A percentile compares a stretch with the other conserved stretches of the same genome.
phyloP scores from a whole-genome alignment of 2,888 invertebrate genomes.

The Phragmatobia fuliginosa region DNA sequence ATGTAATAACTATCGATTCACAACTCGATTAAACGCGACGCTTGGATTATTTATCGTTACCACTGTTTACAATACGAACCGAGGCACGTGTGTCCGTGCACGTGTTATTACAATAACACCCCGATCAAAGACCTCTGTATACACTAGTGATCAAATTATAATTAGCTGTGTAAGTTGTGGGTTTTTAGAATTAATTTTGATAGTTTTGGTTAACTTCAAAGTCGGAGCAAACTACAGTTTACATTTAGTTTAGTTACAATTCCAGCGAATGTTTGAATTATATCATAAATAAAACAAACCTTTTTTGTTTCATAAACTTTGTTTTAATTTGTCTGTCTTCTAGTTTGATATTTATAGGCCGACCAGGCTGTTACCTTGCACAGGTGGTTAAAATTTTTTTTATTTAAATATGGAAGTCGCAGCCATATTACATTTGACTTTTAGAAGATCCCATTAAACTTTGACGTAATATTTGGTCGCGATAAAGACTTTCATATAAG shows the following conservation, averaged over 20 bases:
- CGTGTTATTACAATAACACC: conserved; percentile 77
- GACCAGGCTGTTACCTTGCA: conserved; percentile 18
- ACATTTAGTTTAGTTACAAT: conserved; percentile 9
- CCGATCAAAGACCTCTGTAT: conserved; percentile 75
- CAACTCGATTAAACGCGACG: conserved; percentile 44
- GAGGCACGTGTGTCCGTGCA: conserved; percentile 65
- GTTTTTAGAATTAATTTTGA: conserved; percentile 30
- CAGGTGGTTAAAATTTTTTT: not conserved
- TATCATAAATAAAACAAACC: not conserved
- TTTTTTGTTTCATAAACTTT: not conserved
- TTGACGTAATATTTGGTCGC: conserved; percentile 27
- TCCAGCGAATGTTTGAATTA: conserved; percentile 8
- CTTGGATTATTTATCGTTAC: conserved; percentile 58
- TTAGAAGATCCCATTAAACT: conserved; percentile 29
- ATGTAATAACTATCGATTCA: conserved; percentile 32
- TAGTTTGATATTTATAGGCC: not conserved
- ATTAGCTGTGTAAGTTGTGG: conserved; percentile 50
- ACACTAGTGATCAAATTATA: conserved; percentile 60
- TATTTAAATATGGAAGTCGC: conserved; percentile 14
- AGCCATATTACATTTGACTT: conserved; percentile 32
- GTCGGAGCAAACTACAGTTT: not conserved
- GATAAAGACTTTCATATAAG: conserved; percentile 25
- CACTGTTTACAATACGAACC: conserved; percentile 62
- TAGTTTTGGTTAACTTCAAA: conserved; percentile 37
- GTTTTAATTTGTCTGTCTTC: not conserved